Evolutionary conservation across 2,113 vertebrate species (phyloP).

Genomic region (Antigone vipio): DNA sequence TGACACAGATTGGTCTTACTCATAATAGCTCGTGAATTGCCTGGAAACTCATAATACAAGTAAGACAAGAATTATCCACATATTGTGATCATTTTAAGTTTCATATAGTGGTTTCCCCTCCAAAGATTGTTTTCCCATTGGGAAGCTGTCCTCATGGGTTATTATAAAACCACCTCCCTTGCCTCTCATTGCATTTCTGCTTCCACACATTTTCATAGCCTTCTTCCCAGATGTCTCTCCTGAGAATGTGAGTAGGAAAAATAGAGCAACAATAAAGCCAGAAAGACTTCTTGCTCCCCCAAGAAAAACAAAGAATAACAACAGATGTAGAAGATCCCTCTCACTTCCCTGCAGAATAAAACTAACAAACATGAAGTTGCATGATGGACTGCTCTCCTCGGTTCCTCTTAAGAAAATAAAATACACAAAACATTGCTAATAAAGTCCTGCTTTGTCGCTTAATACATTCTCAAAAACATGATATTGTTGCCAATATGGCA

Average conservation of each 20-base stretch:
- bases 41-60: background rate
- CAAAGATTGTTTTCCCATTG: background rate
- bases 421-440: background rate
- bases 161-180: background rate
- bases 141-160: background rate
- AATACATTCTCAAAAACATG: background rate
- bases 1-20: background rate
- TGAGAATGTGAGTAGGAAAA: background rate
- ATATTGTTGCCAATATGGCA: background rate
- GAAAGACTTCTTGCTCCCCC: background rate
- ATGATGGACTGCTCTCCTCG: background rate
- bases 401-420: background rate
- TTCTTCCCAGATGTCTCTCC: background rate
- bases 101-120: background rate
- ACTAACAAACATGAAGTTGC: background rate
- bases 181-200: background rate
- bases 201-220: background rate
- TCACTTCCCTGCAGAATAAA: background rate
- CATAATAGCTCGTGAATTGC: background rate
- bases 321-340: background rate
- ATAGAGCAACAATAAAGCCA: background rate
- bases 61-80: background rate
- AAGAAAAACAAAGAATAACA: background rate
- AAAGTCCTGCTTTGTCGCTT: background rate
- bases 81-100: background rate